Evolutionary conservation across 2,888 invertebrate species (phyloP).

Genomic region (Seira sanloemensis): DNA sequence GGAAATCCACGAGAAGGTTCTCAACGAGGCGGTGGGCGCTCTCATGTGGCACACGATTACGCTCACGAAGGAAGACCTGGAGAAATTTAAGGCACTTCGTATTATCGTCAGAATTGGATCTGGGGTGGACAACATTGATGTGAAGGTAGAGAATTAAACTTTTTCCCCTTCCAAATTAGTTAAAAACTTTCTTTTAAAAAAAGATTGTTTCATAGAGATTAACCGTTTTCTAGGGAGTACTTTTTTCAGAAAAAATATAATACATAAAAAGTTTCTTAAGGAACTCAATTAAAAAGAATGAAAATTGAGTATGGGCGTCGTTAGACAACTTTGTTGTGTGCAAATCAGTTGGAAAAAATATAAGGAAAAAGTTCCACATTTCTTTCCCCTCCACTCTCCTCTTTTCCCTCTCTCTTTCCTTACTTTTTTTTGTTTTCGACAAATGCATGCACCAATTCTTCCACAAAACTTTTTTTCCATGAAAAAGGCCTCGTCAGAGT

Average conservation of each 20-base stretch:
- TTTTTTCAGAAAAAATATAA: neutral
- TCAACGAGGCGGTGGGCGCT: constrained; percentile 99
- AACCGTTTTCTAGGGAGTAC: neutral
- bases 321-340: constrained; percentile 6
- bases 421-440: neutral
- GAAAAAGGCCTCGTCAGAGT: neutral
- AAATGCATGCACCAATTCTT: constrained; percentile 16
- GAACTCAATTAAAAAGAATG: constrained; percentile 16
- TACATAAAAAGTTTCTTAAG: neutral
- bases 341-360: constrained; percentile 13
- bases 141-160: constrained; percentile 82
- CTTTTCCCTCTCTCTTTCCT: neutral
- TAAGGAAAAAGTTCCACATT: constrained; percentile 2
- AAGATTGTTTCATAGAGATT: neutral
- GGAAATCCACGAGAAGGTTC: constrained; percentile 99
- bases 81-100: constrained; percentile 98
- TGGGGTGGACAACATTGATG: constrained; percentile 99
- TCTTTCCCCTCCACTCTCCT: neutral
- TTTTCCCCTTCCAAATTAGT: constrained; percentile 22
- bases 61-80: constrained; percentile 98
- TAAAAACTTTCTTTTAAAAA: constrained; percentile 5
- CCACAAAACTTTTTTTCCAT: constrained; percentile 5
- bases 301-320: constrained; percentile 14
- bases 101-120: constrained; percentile 99
- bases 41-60: constrained; percentile 99